Base-by-base conservation (phyloP, 1,140 invertebrate genomes). In the Tetranychus cinnabarinus region DNA sequence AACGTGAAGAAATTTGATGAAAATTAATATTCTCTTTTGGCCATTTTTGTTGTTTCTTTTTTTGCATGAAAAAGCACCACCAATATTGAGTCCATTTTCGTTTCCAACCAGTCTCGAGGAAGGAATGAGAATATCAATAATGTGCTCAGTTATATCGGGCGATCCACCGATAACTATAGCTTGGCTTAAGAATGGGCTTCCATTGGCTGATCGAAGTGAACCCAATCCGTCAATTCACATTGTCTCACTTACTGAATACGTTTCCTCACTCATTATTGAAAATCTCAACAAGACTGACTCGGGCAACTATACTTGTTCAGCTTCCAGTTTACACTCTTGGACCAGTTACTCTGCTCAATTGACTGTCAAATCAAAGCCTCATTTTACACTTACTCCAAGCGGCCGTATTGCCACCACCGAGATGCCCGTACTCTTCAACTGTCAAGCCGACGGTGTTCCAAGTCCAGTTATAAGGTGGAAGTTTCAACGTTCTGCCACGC, bases 231-330 rank as follows among this genome's bases (percentile, higher is more conserved):
- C 37, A 63, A 68, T 58, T 39, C 65, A 66, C 35, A 62, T 69
- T 35, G 65, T 68, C 3, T 57, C 64, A 8, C 63, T 68, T 10
- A 67, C 62, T 12, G 65, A 69, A 36, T 69, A 67, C 62, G 66
- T 67, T 23, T 68, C 66, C 47, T 67, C 68, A 5, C 78, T 86
- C 69, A 83, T 81, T 76, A 82, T 85, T 73, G 78, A 82, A 70
- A 82, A 80, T 69, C 77, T 86, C 64, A 77, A 78, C 66, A 80
- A 81, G 66, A 74, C 78, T 67, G 82, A 85, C 71, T 80, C 81
- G 61, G 84, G 84, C 66, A 81, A 83, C 71, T 86, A 85, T 74
- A 85, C 83, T 60, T 86, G 84, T 73, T 79, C 83, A 68, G 83
- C 84, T 69, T 79, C 79, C 73, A 85, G 85, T 74, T 79, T 79